A percentile compares a stretch with the other conserved stretches of the same genome.
Evolutionary conservation across 92 coral and sea anemone species (phyloP).

Genomic region (Zoanthus solanderi): DNA sequence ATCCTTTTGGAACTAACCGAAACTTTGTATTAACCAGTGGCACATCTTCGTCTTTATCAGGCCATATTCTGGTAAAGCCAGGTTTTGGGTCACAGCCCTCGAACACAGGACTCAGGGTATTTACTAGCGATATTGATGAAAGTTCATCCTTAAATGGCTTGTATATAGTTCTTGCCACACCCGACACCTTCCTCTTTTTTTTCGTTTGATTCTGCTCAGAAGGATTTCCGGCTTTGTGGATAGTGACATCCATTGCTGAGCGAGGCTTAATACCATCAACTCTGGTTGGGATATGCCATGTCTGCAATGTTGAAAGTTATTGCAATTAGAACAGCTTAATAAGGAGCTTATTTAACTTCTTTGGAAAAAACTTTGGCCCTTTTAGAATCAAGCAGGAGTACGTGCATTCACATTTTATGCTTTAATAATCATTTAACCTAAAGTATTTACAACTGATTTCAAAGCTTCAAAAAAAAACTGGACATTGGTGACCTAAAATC

Average conservation of each 20-base stretch:
- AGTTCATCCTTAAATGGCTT: conserved; percentile 51
- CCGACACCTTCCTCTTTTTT: conserved; percentile 48
- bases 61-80: conserved; percentile 66
- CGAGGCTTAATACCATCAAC: conserved; percentile 42
- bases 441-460: not conserved
- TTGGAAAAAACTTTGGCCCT: conserved; percentile 14
- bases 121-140: conserved; percentile 39
- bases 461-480: conserved; percentile 10
- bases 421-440: not conserved
- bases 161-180: conserved; percentile 52
- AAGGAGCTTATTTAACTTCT: not conserved
- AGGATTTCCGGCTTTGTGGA: conserved; percentile 56
- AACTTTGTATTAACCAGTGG: conserved; percentile 36
- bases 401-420: conserved; percentile 3
- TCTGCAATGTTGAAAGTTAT: conserved; percentile 49
- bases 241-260: conserved; percentile 52
- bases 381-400: conserved; percentile 5
- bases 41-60: conserved; percentile 56
- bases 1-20: conserved; percentile 67
- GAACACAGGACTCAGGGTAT: conserved; percentile 44
- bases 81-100: conserved; percentile 50
- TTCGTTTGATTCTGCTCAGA: conserved; percentile 40
- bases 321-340: conserved; percentile 20
- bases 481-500: conserved; percentile 11
- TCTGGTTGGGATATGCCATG: conserved; percentile 60